phyloP scores from a whole-genome alignment of 2,797 vertebrate species.

The Dallia pectoralis region DNA sequence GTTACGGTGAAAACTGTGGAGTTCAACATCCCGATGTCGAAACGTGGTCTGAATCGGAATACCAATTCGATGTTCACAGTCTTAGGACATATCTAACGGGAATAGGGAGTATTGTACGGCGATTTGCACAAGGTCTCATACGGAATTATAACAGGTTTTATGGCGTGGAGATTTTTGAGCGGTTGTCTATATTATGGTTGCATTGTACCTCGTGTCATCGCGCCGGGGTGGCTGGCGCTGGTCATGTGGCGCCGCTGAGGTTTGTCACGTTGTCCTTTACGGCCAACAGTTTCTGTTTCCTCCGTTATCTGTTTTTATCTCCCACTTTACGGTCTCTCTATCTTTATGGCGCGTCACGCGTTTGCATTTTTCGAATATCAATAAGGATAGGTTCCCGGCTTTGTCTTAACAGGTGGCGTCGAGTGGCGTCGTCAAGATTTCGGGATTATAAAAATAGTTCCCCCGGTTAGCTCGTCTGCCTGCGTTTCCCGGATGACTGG shows the following conservation, averaged over 20 bases:
- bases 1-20: slow-evolving; percentile 50
- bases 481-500: slow-evolving; percentile 20
- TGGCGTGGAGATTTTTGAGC: too few species aligned
- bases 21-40: slow-evolving; percentile 33
- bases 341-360: slow-evolving; percentile 67
- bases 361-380: slow-evolving; percentile 77
- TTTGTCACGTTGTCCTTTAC: slow-evolving; percentile 56
- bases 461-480: slow-evolving; percentile 29
- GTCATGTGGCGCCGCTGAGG: slow-evolving; percentile 26
- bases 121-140: neutral
- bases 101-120: slow-evolving; percentile 13
- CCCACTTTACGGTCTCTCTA: slow-evolving; percentile 49
- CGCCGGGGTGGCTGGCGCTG: slow-evolving; percentile 35
- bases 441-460: slow-evolving; percentile 24
- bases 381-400: slow-evolving; percentile 71
- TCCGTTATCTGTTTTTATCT: slow-evolving; percentile 43
- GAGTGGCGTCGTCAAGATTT: slow-evolving; percentile 46
- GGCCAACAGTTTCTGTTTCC: slow-evolving; percentile 57
- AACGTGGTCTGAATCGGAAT: slow-evolving; percentile 46
- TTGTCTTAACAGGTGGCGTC: slow-evolving; percentile 57
- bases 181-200: too few species aligned
- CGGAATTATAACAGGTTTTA: slow-evolving; percentile 34
- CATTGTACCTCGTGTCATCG: slow-evolving; percentile 20
- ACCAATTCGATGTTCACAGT: slow-evolving; percentile 33
- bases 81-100: slow-evolving; percentile 19